These are phyloP conservation scores for Pterobdella sp. DNA, from an alignment of 2,888 invertebrate species.

Conservation along the genomic window DNA sequence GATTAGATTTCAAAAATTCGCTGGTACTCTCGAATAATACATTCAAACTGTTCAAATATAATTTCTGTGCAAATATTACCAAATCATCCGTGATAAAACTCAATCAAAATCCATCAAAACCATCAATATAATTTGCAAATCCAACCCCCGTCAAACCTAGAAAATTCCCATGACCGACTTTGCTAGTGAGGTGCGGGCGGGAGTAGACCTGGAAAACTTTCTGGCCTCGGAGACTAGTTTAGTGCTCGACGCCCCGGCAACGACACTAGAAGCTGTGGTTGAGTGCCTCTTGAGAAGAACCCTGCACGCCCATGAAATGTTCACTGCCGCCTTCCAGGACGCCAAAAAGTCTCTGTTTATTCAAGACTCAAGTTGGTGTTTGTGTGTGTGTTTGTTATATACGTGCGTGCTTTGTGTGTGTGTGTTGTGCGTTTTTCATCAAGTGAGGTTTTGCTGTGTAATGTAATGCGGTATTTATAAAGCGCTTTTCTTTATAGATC, in stretches of 20 bases:
- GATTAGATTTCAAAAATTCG: too few species aligned
- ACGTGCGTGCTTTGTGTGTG: too few species aligned
- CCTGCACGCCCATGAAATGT: slow-evolving; percentile 38
- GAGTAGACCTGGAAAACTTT: slow-evolving; percentile 58
- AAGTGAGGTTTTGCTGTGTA: too few species aligned
- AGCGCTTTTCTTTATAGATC: too few species aligned
- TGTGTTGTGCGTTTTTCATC: too few species aligned
- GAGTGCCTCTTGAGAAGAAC: slow-evolving; percentile 50
- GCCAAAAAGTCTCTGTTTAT: slow-evolving; percentile 34
- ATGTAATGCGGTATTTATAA: too few species aligned
- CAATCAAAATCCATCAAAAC: background rate
- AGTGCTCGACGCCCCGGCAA: slow-evolving; percentile 56
- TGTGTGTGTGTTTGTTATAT: too few species aligned
- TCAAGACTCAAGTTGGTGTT: slow-evolving; percentile 33
- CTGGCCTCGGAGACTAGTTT: slow-evolving; percentile 56
- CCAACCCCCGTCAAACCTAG: slow-evolving; percentile 41
- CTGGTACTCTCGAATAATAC: too few species aligned
- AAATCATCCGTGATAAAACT: background rate
- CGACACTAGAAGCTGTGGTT: slow-evolving; percentile 55
- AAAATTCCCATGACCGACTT: slow-evolving; percentile 59
- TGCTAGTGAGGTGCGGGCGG: slow-evolving; percentile 57
- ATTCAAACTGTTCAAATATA: too few species aligned
- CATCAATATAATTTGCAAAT: background rate
- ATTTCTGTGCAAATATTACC: background rate
- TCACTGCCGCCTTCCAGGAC: slow-evolving; percentile 32